Conservation (phyloP, 2,113 vertebrate genomes). For the Cervus canadensis region DNA sequence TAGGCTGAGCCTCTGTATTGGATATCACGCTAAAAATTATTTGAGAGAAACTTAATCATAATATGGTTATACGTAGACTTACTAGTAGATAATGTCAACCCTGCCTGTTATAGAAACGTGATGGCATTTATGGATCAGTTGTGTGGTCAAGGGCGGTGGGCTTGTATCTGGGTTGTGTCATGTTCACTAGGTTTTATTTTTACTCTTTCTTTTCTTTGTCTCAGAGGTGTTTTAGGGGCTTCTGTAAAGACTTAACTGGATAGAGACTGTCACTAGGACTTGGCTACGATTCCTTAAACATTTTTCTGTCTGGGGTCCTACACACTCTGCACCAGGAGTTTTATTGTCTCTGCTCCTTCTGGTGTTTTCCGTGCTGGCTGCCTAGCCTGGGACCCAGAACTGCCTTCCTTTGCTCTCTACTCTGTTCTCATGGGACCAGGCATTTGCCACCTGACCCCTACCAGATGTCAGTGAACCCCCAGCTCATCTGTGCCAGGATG, state of each 20-base stretch:
- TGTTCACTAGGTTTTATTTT: background rate
- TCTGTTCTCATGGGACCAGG: background rate
- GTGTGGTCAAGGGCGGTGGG: background rate
- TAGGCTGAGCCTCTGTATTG: background rate
- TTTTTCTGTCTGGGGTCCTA: background rate
- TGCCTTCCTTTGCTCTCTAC: background rate
- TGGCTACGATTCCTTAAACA: background rate
- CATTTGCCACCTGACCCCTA: accelerated
- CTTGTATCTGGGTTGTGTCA: background rate
- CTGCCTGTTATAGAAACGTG: background rate
- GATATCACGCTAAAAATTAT: background rate
- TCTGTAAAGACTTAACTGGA: background rate
- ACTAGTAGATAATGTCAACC: background rate
- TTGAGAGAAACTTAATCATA: background rate
- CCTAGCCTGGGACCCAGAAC: background rate
- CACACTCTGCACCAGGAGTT: accelerated
- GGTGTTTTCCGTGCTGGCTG: background rate
- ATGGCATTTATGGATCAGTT: too few relatives aligned
- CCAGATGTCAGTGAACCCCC: background rate
- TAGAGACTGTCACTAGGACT: background rate
- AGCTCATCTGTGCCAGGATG: background rate
- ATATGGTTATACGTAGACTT: background rate
- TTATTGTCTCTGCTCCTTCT: background rate
- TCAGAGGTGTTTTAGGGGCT: background rate
- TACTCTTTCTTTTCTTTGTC: background rate